These are phyloP conservation scores for Perizoma affinitatum DNA, from an alignment of 2,888 invertebrate species.

Conservation along the genomic window DNA sequence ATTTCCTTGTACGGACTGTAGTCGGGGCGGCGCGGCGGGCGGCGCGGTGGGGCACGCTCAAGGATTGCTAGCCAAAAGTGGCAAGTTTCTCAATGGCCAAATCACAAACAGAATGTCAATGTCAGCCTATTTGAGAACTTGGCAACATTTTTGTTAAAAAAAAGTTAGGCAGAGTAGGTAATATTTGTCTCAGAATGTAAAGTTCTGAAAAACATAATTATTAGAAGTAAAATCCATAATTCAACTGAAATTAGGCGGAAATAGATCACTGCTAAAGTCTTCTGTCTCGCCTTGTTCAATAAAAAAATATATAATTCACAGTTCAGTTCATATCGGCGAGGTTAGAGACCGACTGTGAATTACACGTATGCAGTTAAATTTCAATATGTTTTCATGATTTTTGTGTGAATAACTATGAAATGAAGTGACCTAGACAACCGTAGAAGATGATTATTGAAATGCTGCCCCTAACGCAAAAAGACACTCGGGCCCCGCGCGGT, in stretches of 20 bases:
- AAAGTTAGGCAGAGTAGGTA: too few relatives aligned
- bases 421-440: constrained; percentile 62
- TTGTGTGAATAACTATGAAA: constrained; percentile 63
- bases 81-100: too few relatives aligned
- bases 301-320: constrained; percentile 16
- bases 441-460: constrained; percentile 73
- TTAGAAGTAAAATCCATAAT: neutral
- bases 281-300: constrained; percentile 6
- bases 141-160: too few relatives aligned
- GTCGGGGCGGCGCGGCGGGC: too few relatives aligned
- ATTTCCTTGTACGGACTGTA: too few relatives aligned
- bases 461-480: constrained; percentile 91
- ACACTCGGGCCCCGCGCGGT: constrained; percentile 84
- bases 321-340: constrained; percentile 50
- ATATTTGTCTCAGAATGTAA: too few relatives aligned
- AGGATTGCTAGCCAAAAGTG: too few relatives aligned
- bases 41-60: too few relatives aligned
- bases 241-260: constrained; percentile 18
- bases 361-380: constrained; percentile 79
- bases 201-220: too few relatives aligned
- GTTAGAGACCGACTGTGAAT: constrained; percentile 70
- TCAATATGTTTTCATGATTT: constrained; percentile 60
- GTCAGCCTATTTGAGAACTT: too few relatives aligned
- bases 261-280: constrained; percentile 12
- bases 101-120: too few relatives aligned